Conservation (phyloP, 1,140 invertebrate species). For the Drosophila malerkotliana region DNA sequence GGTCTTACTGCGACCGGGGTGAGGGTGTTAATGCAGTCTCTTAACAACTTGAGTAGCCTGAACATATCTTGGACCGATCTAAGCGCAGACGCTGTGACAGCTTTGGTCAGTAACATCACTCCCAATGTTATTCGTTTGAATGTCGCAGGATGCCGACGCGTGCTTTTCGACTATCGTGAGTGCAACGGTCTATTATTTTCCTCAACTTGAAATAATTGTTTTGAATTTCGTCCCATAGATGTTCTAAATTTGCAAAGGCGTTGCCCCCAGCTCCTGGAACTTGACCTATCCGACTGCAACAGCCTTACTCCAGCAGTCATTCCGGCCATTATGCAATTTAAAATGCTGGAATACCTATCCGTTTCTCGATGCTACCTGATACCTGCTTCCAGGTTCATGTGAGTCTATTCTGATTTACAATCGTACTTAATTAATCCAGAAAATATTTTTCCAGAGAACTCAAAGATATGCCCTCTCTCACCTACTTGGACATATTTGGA, state of each 20-base stretch:
- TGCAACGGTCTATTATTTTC: constrained; percentile 22
- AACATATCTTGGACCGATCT: constrained; percentile 93
- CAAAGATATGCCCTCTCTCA: constrained; percentile 85
- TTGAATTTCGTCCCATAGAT: constrained; percentile 85
- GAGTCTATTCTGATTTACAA: constrained; percentile 69
- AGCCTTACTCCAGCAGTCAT: constrained; percentile 87
- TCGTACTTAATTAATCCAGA: background rate
- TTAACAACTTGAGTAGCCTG: constrained; percentile 88
- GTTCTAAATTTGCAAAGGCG: constrained; percentile 87
- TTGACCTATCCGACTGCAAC: constrained; percentile 95
- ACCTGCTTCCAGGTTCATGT: constrained; percentile 86
- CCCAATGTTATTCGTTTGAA: constrained; percentile 89
- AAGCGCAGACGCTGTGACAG: constrained; percentile 86
- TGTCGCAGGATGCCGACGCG: constrained; percentile 91
- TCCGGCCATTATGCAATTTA: constrained; percentile 86
- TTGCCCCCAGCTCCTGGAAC: constrained; percentile 90
- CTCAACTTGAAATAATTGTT: background rate
- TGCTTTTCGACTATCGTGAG: constrained; percentile 90
- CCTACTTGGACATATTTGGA: constrained; percentile 91
- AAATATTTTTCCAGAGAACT: constrained; percentile 85
- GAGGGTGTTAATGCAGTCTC: constrained; percentile 85
- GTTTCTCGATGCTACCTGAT: constrained; percentile 94
- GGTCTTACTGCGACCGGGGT: constrained; percentile 87
- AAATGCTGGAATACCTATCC: constrained; percentile 91
- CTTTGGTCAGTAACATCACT: constrained; percentile 87